phyloP scores from a whole-genome alignment of 2,113 vertebrate species.

The Brachyhypopomus gauderio region DNA sequence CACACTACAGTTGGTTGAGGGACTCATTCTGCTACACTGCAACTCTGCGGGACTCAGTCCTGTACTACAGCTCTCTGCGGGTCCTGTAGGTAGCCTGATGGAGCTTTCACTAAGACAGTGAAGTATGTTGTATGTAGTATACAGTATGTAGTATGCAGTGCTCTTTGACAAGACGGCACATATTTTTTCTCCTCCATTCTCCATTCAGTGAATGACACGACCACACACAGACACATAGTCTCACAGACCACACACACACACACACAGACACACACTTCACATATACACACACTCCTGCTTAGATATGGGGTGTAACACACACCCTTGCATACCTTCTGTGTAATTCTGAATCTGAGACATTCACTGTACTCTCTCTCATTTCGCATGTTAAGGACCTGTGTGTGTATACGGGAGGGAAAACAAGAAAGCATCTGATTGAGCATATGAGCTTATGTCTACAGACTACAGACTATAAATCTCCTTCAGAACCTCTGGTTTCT shows the following conservation, averaged over 20 bases:
- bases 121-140: no score
- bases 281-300: not conserved
- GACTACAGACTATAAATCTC: no score
- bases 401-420: not conserved
- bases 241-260: slow-evolving; percentile 7
- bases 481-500: no score
- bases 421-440: not conserved
- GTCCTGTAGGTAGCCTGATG: no score
- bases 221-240: not conserved
- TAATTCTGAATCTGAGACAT: not conserved
- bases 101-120: no score
- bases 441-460: not conserved
- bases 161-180: no score
- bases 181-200: no score
- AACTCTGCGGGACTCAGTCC: no score
- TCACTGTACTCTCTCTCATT: not conserved
- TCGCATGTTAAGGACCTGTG: slow-evolving; percentile 20
- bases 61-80: no score
- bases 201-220: not conserved
- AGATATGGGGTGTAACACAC: slow-evolving; percentile 18
- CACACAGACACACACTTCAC: not conserved
- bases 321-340: slow-evolving; percentile 12
- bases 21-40: no score
- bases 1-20: no score
- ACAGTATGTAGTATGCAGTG: no score